Conservation (phyloP, 64 coral and sea anemone species). For the Catalaphyllia jardinei region DNA sequence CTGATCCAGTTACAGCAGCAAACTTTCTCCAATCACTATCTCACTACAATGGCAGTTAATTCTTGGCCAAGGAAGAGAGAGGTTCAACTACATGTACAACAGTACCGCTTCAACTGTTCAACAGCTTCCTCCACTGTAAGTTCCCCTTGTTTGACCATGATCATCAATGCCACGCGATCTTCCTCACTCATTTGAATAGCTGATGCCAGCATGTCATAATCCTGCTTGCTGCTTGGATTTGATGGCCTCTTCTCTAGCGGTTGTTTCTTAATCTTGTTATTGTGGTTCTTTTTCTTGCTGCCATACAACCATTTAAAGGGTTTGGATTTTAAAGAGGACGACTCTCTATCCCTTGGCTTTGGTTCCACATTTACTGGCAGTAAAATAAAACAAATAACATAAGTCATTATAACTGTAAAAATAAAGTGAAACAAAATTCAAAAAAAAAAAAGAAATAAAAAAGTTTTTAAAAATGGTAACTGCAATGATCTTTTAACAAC, state of each 20-base stretch:
- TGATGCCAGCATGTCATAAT: conserved; percentile 64
- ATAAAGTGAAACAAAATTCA: too few relatives aligned
- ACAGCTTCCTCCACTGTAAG: conserved; percentile 89
- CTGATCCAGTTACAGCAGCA: too few relatives aligned
- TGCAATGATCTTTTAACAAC: neutral
- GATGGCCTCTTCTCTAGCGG: conserved; percentile 34
- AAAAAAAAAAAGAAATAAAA: too few relatives aligned
- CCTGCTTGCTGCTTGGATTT: conserved; percentile 30
- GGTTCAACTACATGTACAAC: too few relatives aligned
- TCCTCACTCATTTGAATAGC: conserved; percentile 88
- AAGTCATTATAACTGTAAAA: too few relatives aligned
- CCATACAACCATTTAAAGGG: conserved; percentile 38
- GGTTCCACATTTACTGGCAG: conserved; percentile 30
- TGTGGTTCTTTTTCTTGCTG: conserved; percentile 59
- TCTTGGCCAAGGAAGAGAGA: too few relatives aligned
- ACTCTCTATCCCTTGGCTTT: conserved; percentile 53
- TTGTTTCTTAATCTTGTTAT: conserved; percentile 15
- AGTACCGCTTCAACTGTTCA: conserved; percentile 65
- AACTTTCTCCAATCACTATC: too few relatives aligned
- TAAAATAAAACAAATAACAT: neutral
- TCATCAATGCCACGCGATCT: conserved; percentile 84
- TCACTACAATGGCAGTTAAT: too few relatives aligned
- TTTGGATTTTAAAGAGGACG: conserved; percentile 58
- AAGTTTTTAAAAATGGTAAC: too few relatives aligned
- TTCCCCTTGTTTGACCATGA: conserved; percentile 89